Base-by-base conservation (phyloP, 2,797 vertebrate genomes). In the Galago senegalensis region DNA sequence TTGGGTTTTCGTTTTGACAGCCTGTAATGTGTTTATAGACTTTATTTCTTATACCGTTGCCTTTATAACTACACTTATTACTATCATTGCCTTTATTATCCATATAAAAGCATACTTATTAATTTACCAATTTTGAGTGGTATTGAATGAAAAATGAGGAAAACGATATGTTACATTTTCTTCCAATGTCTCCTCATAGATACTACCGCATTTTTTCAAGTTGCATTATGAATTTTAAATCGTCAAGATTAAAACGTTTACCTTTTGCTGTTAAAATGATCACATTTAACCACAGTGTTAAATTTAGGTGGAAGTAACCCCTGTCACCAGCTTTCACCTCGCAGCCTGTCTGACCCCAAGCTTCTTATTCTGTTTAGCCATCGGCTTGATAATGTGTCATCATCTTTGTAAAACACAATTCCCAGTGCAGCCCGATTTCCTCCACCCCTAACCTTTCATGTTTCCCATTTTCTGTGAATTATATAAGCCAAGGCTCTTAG, bases 71-170 rank as follows among this genome's bases (percentile, higher is more conserved):
- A 40, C 34, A 23, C 46, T 61, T 25, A 46, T 37, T 27, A 40
- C 67, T 72, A 73, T 11, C 10, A 49, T 5, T 73, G 76, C 27
- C n/a, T 37, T 53, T 20, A 12, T 14, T 79, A 49, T 27, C 18
- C 29, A 13, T 29, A 61, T 16, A 60, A 70, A 60, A 70, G 25
- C 46, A n/a, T 43, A 37, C 37, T n/a, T 61, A 79, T 23, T 37
- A 60, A 82, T 17, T 34, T 77, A 37, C 67, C 46, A n/a, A 23
- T 72, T 85, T 76, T 29, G 82, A 53, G 13, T 70, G 11, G 9
- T 43, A 77, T 86, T 63, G 72, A 72, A 65, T 81, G 40, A 85
- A 85, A 80, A 70, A n/a, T 25, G n/a, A 82, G n/a, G 31, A 76
- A 60, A 23, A 13, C 27, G 7, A n/a, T 40, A 58, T 20, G 58